These are phyloP conservation scores for Lucilia sericata DNA, from an alignment of 1,140 invertebrate species.

Conservation along the genomic window DNA sequence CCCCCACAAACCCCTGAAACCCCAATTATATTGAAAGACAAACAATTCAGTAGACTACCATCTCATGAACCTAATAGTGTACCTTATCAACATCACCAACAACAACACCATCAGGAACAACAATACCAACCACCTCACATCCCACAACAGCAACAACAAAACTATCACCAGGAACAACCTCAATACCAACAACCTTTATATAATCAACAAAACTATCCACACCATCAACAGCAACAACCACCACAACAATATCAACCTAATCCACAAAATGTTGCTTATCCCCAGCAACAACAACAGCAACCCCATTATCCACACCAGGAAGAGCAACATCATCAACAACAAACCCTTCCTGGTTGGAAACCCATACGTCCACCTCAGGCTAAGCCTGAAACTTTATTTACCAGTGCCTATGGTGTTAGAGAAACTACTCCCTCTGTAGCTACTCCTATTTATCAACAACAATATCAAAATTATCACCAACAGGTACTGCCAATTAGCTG, in stretches of 20 bases:
- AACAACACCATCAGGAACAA: slow-evolving; percentile 48
- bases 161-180: slow-evolving; percentile 43
- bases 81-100: slow-evolving; percentile 48
- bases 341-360: slow-evolving; percentile 57
- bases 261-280: not conserved
- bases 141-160: slow-evolving; percentile 43
- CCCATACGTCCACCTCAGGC: slow-evolving; percentile 58
- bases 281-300: slow-evolving; percentile 20
- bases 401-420: slow-evolving; percentile 1
- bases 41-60: slow-evolving; percentile 26
- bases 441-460: slow-evolving; percentile 50
- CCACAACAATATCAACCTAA: slow-evolving; percentile 33
- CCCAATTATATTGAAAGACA: slow-evolving; percentile 32
- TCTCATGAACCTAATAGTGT: slow-evolving; percentile 30
- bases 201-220: slow-evolving; percentile 30
- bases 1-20: slow-evolving; percentile 33
- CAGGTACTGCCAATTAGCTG: slow-evolving; percentile 44
- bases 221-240: slow-evolving; percentile 47
- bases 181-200: slow-evolving; percentile 31
- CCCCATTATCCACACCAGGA: not conserved
- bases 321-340: not conserved
- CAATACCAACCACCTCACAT: slow-evolving; percentile 39
- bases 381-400: slow-evolving; percentile 46
- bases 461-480: slow-evolving; percentile 38
- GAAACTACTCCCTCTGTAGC: slow-evolving; percentile 13